Evolutionary conservation across 2,888 invertebrate genomes (phyloP).

Genomic region (Macrophya alboannulata): DNA sequence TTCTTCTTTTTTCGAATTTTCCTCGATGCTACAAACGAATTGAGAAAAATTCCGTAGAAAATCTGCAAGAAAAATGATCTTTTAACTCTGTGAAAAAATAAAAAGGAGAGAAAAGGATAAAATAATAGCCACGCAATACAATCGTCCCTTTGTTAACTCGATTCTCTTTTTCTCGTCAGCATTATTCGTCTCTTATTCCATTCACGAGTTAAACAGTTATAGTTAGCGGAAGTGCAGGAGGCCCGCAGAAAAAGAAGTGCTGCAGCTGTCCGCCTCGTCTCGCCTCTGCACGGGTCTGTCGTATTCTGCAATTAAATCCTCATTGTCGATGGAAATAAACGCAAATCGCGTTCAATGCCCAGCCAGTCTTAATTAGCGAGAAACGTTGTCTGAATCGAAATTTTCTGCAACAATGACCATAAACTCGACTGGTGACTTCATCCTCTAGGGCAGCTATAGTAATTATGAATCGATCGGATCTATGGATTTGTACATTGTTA

Average conservation of each 20-base stretch:
- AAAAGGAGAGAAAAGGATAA: background rate
- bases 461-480: conserved; percentile 3
- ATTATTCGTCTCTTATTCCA: conserved; percentile 20
- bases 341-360: conserved; percentile 51
- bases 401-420: conserved; percentile 53
- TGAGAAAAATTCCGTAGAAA: background rate
- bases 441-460: background rate
- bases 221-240: background rate
- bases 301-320: conserved; percentile 53
- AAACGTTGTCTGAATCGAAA: conserved; percentile 35
- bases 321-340: conserved; percentile 54
- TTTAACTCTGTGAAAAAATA: background rate
- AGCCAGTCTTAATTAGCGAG: conserved; percentile 48
- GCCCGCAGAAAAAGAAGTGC: conserved; percentile 4
- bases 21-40: background rate
- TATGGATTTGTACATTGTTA: background rate
- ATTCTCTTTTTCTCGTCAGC: background rate
- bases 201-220: conserved; percentile 26
- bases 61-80: background rate
- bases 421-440: conserved; percentile 25
- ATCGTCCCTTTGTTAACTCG: background rate
- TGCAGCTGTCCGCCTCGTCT: conserved; percentile 12
- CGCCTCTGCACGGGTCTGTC: background rate
- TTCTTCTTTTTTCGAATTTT: background rate
- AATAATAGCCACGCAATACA: background rate